A percentile compares a stretch with the other conserved stretches of the same genome.
phyloP scores from a whole-genome alignment of 2,888 invertebrate species.

The Cylindroiulus punctatus region DNA sequence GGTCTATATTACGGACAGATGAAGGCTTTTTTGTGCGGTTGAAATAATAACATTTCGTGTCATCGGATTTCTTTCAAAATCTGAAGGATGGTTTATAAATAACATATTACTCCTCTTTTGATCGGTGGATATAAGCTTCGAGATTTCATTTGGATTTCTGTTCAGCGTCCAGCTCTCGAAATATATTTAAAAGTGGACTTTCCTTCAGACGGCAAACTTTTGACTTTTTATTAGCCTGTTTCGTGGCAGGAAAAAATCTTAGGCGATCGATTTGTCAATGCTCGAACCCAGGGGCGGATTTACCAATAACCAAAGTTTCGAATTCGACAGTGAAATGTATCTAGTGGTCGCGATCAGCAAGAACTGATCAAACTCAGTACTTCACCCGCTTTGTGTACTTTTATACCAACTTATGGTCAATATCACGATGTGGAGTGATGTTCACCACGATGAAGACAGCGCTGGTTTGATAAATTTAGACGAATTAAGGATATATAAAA shows the following conservation, averaged over 20 bases:
- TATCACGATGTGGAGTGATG: no score
- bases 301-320: background rate
- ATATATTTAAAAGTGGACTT: background rate
- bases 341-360: background rate
- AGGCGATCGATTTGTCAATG: constrained; percentile 10
- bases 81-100: constrained; percentile 43
- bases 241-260: background rate
- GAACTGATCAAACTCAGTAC: background rate
- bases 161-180: background rate
- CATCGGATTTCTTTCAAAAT: constrained; percentile 43
- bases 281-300: background rate
- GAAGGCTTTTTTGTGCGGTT: background rate
- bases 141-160: constrained; percentile 16
- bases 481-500: no score
- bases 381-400: no score
- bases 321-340: background rate
- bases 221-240: background rate
- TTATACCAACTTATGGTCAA: no score
- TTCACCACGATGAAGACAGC: no score
- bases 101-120: constrained; percentile 31
- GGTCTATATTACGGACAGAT: background rate
- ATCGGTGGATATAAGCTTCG: constrained; percentile 8
- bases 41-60: constrained; percentile 45
- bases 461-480: no score
- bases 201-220: background rate